Evolutionary conservation across 2,888 invertebrate genomes (phyloP).

Genomic region (Acanthococcus lagerstroemiae): DNA sequence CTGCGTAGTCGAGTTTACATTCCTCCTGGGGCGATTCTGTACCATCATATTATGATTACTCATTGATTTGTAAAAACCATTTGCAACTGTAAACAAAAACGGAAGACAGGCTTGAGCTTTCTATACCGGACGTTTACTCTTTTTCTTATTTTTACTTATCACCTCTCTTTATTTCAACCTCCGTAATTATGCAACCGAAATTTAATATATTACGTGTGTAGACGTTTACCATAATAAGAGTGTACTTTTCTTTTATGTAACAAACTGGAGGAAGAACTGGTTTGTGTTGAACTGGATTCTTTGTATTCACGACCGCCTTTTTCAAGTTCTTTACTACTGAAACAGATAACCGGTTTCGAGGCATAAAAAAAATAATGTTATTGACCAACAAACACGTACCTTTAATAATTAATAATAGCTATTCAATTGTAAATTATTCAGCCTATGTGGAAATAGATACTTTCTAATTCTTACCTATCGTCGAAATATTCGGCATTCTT

Average conservation of each 20-base stretch:
- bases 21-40: slow-evolving; percentile 10
- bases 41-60: background rate
- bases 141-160: no score
- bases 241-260: slow-evolving; percentile 19
- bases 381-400: background rate
- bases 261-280: slow-evolving; percentile 26
- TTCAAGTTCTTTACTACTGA: slow-evolving; percentile 24
- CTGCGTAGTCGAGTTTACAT: slow-evolving; percentile 1
- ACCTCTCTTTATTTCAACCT: no score
- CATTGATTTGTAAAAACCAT: slow-evolving; percentile 3
- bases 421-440: no score
- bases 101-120: background rate
- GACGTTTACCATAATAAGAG: slow-evolving; percentile 22
- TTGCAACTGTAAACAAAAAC: background rate
- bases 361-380: slow-evolving; percentile 11
- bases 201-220: background rate
- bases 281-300: slow-evolving; percentile 26
- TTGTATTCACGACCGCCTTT: slow-evolving; percentile 7
- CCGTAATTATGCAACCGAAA: background rate
- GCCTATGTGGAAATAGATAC: background rate
- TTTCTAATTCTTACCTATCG: slow-evolving; percentile 18
- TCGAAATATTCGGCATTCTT: background rate
- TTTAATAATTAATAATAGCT: background rate
- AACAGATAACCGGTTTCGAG: slow-evolving; percentile 16
- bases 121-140: no score